Evolutionary conservation across 2,113 vertebrate genomes (phyloP).

Genomic region (Ophthalmolycus amberensis): DNA sequence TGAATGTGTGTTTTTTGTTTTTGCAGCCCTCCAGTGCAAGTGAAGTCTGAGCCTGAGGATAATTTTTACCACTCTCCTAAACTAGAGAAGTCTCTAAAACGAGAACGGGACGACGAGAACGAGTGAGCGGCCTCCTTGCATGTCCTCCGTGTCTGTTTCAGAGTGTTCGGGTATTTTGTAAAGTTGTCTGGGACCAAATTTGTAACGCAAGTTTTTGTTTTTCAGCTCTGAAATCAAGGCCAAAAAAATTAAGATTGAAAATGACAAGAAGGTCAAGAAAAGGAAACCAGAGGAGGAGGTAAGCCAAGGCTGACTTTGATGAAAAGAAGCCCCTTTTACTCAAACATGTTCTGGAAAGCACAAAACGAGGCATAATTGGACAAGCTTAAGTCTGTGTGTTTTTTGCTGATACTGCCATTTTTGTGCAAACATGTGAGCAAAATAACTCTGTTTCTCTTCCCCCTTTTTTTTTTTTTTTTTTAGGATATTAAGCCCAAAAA

Average conservation of each 20-base stretch:
- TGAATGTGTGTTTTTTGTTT: not conserved
- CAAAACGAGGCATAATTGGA: not conserved
- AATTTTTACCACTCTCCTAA: conserved; percentile 88
- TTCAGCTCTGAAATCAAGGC: conserved; percentile 92
- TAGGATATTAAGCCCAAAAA: conserved; percentile 92
- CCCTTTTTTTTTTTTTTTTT: conserved; percentile 15
- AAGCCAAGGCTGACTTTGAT: not conserved
- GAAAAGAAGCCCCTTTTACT: too few species aligned
- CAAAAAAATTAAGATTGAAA: conserved; percentile 97
- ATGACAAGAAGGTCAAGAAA: conserved; percentile 94
- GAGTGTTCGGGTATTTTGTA: not conserved
- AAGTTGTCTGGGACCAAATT: not conserved
- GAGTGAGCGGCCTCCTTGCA: conserved; percentile 85
- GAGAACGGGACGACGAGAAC: conserved; percentile 89
- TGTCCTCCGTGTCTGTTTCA: not conserved
- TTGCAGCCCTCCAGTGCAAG: conserved; percentile 86
- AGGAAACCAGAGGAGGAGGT: conserved; percentile 88
- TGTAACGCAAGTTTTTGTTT: conserved; percentile 44
- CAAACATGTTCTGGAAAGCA: not conserved
- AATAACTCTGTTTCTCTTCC: conserved; percentile 43
- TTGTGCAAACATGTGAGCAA: not conserved
- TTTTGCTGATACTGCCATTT: not conserved
- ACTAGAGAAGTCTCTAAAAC: conserved; percentile 90
- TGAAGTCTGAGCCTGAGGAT: conserved; percentile 93
- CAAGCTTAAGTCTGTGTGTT: not conserved